phyloP scores from a whole-genome alignment of 2,888 invertebrate genomes.

The Axea sp. region DNA sequence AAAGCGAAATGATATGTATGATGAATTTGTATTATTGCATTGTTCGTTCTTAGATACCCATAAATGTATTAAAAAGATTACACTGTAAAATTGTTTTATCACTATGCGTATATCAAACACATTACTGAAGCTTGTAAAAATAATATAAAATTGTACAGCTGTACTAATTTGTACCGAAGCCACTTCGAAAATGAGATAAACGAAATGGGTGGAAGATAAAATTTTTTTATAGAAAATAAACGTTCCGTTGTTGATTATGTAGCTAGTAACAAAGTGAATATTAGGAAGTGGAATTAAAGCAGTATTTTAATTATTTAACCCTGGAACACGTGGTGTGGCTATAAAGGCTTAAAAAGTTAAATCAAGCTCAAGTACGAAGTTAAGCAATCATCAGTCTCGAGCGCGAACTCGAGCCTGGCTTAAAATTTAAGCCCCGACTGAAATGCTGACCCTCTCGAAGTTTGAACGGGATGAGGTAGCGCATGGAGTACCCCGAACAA shows the following conservation, averaged over 20 bases:
- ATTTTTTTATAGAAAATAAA: slow-evolving; percentile 4
- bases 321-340: slow-evolving; percentile 34
- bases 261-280: slow-evolving; percentile 42
- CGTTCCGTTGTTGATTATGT: slow-evolving; percentile 9
- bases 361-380: slow-evolving; percentile 61
- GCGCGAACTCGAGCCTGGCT: slow-evolving; percentile 53
- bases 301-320: slow-evolving; percentile 45
- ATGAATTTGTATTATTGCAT: too few relatives aligned
- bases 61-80: too few relatives aligned
- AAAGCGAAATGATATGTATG: too few relatives aligned
- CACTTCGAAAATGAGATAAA: too few relatives aligned
- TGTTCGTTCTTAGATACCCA: too few relatives aligned
- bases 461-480: slow-evolving; percentile 50
- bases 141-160: too few relatives aligned
- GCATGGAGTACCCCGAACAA: slow-evolving; percentile 59
- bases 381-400: slow-evolving; percentile 62
- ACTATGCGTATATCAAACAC: too few relatives aligned
- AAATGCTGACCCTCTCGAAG: slow-evolving; percentile 60
- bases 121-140: too few relatives aligned
- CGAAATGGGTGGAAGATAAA: too few relatives aligned
- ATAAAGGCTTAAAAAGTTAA: slow-evolving; percentile 61
- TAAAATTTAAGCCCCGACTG: slow-evolving; percentile 62
- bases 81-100: too few relatives aligned
- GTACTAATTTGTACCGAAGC: too few relatives aligned
- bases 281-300: slow-evolving; percentile 23